Evolutionary conservation across 2,797 vertebrate genomes (phyloP).

Genomic region (Taeniopygia guttata): DNA sequence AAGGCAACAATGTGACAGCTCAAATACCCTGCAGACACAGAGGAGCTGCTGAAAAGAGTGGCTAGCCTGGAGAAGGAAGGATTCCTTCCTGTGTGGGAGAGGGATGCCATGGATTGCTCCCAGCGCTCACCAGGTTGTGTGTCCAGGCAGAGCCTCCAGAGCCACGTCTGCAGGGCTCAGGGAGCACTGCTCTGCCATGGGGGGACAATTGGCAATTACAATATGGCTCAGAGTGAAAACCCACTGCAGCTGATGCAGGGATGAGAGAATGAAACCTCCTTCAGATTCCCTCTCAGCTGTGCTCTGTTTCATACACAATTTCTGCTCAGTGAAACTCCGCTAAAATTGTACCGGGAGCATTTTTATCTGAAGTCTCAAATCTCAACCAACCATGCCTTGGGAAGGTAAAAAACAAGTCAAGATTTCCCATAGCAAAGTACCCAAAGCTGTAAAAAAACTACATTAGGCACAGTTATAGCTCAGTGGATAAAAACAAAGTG

Average conservation of each 20-base stretch:
- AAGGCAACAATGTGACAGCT: no score
- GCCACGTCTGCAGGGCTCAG: neutral
- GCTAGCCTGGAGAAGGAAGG: neutral
- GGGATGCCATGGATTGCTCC: neutral
- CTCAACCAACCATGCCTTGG: neutral
- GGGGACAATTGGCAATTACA: slow-evolving; percentile 1
- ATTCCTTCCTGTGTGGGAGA: neutral
- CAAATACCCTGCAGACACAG: neutral
- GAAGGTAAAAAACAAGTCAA: neutral
- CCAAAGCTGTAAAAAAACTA: neutral
- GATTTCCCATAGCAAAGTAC: neutral
- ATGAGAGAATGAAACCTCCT: neutral
- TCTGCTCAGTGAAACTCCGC: neutral
- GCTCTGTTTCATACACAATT: neutral
- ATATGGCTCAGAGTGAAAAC: neutral
- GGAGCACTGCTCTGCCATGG: neutral
- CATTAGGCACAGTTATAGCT: neutral
- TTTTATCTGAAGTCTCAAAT: neutral
- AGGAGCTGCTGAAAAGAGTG: neutral
- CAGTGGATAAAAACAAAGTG: neutral
- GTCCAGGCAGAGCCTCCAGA: neutral
- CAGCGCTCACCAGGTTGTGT: neutral
- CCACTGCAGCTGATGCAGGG: neutral
- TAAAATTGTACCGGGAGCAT: neutral
- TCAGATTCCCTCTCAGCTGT: neutral